Conservation (phyloP, 2,113 vertebrate species). For the Rhabdornis inornatus region DNA sequence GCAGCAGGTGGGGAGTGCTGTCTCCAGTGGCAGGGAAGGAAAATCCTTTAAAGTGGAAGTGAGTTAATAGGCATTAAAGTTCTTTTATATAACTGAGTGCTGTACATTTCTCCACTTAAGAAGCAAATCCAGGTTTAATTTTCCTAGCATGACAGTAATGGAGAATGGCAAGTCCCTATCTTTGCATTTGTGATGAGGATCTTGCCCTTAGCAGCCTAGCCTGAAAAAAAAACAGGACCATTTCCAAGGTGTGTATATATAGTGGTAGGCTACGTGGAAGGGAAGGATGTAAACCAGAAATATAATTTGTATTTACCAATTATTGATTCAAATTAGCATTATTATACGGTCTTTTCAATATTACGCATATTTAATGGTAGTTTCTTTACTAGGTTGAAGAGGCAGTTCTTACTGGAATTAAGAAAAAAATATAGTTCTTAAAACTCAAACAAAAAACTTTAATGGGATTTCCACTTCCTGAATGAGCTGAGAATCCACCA, state of each 20-base stretch:
- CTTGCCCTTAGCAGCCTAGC: background rate
- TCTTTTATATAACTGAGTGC: background rate
- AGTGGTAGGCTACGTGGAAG: fast-evolving
- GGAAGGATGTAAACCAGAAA: background rate
- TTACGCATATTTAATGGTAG: background rate
- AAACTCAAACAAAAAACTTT: background rate
- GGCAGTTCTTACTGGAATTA: background rate
- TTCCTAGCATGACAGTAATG: background rate
- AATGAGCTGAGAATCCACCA: background rate
- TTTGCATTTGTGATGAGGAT: background rate
- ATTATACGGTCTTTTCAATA: background rate
- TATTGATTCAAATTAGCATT: background rate
- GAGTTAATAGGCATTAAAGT: background rate
- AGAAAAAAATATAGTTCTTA: background rate
- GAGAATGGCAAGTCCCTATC: background rate
- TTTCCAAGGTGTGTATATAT: background rate
- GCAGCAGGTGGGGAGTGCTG: background rate
- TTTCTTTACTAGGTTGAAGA: background rate
- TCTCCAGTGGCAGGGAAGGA: background rate
- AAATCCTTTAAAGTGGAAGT: background rate
- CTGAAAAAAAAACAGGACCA: background rate
- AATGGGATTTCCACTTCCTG: background rate
- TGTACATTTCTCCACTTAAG: background rate
- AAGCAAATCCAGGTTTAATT: background rate
- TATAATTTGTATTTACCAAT: background rate